A percentile compares a stretch with the other conserved stretches of the same genome.
These are phyloP conservation scores for Haliaeetus leucogaster DNA, from an alignment of 2,113 vertebrate species.

Conservation along the genomic window DNA sequence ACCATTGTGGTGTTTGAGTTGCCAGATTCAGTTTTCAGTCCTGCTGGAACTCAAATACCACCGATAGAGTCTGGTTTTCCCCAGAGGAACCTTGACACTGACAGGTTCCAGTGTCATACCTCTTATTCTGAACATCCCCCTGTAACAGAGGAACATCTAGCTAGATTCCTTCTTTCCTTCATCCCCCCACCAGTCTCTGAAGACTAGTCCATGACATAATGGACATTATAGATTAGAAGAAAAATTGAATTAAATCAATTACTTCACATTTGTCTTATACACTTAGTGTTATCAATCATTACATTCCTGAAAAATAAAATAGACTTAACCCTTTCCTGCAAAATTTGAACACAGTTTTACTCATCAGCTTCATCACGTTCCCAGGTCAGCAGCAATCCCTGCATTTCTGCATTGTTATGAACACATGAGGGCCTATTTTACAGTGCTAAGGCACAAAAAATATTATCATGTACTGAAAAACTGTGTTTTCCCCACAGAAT, in stretches of 20 bases:
- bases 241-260: background rate
- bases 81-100: background rate
- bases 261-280: background rate
- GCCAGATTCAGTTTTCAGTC: background rate
- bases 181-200: background rate
- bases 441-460: background rate
- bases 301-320: background rate
- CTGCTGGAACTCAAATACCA: background rate
- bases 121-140: background rate
- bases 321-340: background rate
- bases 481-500: background rate
- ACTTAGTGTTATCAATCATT: background rate
- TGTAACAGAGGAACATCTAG: background rate
- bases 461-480: background rate
- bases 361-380: background rate
- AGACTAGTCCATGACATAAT: background rate
- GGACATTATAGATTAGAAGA: background rate
- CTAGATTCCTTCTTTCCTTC: background rate
- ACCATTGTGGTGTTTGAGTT: background rate
- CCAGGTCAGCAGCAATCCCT: background rate
- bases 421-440: fast-evolving
- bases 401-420: background rate
- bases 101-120: background rate
- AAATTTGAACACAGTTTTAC: background rate
- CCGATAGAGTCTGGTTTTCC: background rate